These are phyloP conservation scores for Callaeas wilsoni DNA, from an alignment of 2,113 vertebrate genomes.

Conservation along the genomic window DNA sequence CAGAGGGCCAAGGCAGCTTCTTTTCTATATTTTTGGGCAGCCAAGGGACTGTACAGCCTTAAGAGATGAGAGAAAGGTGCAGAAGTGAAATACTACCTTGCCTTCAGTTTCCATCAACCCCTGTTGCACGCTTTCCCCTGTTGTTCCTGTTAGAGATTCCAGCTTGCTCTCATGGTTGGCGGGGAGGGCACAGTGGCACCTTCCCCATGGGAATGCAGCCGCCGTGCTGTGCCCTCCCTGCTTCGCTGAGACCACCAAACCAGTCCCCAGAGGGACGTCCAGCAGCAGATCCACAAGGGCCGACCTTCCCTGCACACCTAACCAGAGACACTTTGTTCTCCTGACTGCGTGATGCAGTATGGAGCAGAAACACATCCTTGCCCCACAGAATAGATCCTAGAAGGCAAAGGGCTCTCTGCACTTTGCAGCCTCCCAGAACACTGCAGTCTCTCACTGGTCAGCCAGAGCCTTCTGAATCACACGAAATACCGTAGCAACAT, in stretches of 20 bases:
- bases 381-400: not conserved
- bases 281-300: not conserved
- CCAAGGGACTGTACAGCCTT: not conserved
- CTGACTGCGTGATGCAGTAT: accelerated
- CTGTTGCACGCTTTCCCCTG: accelerated
- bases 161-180: accelerated
- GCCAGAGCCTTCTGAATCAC: not conserved
- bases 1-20: not conserved
- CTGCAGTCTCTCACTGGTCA: not conserved
- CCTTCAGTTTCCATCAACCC: not conserved
- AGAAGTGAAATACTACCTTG: not conserved
- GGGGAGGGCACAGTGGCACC: accelerated
- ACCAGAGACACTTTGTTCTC: accelerated
- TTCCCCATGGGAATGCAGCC: not conserved
- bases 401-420: not conserved
- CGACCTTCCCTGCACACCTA: accelerated
- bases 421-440: not conserved
- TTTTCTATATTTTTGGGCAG: not conserved
- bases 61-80: not conserved
- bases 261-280: not conserved
- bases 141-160: not conserved
- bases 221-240: accelerated
- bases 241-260: too few relatives aligned
- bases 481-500: not conserved
- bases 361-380: not conserved